phyloP scores from a whole-genome alignment of 2,113 vertebrate genomes.

The Ranitomeya variabilis region DNA sequence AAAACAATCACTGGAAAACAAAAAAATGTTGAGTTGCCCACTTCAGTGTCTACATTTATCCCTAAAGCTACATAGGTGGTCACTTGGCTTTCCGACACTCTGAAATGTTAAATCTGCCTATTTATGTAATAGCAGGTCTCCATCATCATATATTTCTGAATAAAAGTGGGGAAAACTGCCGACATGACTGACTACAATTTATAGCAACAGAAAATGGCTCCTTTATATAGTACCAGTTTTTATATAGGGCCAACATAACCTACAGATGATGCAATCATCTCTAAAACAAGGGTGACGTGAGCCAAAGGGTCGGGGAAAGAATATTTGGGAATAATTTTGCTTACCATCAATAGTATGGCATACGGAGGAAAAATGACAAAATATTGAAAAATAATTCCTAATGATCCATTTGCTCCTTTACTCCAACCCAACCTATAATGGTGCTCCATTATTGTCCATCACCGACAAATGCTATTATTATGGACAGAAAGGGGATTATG shows the following conservation, averaged over 20 bases:
- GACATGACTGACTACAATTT: neutral
- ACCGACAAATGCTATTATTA: neutral
- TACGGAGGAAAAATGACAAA: too few species aligned
- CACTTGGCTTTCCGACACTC: neutral
- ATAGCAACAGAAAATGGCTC: neutral
- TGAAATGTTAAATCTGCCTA: neutral
- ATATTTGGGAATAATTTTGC: neutral
- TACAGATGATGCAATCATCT: too few species aligned
- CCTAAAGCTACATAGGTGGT: neutral
- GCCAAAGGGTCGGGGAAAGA: neutral
- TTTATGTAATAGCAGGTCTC: too few species aligned
- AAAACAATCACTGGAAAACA: neutral
- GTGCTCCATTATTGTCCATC: neutral
- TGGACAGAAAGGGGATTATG: too few species aligned
- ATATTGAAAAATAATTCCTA: too few species aligned
- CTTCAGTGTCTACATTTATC: neutral
- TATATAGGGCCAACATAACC: neutral
- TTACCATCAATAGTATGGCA: too few species aligned
- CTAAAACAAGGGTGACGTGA: neutral
- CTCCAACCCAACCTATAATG: neutral
- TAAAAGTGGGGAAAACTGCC: neutral
- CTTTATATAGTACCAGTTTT: neutral
- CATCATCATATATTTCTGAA: neutral
- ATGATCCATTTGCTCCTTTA: too few species aligned
- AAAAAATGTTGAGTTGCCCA: neutral